A percentile compares a stretch with the other conserved stretches of the same genome.
phyloP scores from a whole-genome alignment of 2,113 vertebrate species.

The Gambusia holbrooki region DNA sequence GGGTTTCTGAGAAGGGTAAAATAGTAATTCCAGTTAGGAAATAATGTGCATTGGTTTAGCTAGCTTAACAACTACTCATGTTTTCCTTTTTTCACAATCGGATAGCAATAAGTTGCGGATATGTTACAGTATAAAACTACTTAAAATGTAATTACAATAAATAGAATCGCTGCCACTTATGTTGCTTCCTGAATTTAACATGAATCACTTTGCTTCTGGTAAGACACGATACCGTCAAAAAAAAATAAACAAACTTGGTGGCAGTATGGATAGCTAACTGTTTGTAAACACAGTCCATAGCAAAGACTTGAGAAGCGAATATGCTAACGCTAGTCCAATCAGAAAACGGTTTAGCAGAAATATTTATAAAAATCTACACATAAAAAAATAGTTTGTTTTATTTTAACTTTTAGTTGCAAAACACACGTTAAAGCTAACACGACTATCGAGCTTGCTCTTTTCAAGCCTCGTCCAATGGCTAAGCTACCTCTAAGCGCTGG shows the following conservation, averaged over 20 bases:
- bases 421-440: accelerated
- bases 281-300: conserved; percentile 58
- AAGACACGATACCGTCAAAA: not conserved
- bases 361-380: conserved; percentile 5
- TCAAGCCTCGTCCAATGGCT: not conserved
- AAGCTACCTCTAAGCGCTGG: conserved; percentile 4
- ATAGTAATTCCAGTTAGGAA: accelerated
- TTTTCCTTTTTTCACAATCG: not conserved
- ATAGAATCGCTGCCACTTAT: accelerated
- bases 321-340: conserved; percentile 47
- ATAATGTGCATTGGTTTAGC: not conserved
- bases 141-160: not conserved
- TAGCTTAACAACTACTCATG: not conserved
- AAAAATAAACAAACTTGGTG: not conserved
- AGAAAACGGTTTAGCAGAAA: conserved; percentile 30
- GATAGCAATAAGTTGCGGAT: not conserved
- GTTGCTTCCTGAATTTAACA: not conserved
- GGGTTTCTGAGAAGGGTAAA: not conserved
- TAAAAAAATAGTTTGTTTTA: not conserved
- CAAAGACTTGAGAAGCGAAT: conserved; percentile 10
- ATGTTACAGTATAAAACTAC: not conserved
- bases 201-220: not conserved
- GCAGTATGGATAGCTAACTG: conserved; percentile 14
- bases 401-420: not conserved
- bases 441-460: not conserved